Conservation (phyloP, 1,140 invertebrate species). For the Penaeus vannamei region DNA sequence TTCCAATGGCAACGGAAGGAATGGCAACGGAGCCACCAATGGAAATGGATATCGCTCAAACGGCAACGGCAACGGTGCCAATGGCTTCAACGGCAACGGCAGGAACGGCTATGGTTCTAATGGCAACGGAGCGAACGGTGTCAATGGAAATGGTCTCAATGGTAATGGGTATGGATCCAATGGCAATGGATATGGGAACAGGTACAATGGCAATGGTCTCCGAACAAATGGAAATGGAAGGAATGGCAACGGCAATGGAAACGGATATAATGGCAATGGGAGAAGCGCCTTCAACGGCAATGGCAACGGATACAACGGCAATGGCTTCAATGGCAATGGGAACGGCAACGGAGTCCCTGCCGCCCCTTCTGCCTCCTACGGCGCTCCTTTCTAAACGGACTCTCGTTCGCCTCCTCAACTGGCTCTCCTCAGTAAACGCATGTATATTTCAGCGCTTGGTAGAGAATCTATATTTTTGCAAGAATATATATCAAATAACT, state of each 20-base stretch:
- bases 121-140: not conserved
- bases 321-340: no score
- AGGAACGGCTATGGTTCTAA: conserved; percentile 3
- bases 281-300: no score
- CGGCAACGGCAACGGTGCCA: not conserved
- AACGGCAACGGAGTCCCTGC: not conserved
- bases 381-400: not conserved
- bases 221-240: not conserved
- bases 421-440: no score
- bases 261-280: not conserved
- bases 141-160: not conserved
- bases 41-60: not conserved
- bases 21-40: not conserved
- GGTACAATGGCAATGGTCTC: not conserved
- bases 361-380: not conserved
- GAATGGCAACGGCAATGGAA: not conserved
- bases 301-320: no score
- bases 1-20: not conserved
- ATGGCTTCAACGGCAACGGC: conserved; percentile 2
- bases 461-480: no score
- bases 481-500: no score
- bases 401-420: not conserved
- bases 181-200: not conserved
- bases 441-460: no score
- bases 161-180: not conserved